phyloP scores from a whole-genome alignment of 2,113 vertebrate species.

The Triplophysa siluroides region DNA sequence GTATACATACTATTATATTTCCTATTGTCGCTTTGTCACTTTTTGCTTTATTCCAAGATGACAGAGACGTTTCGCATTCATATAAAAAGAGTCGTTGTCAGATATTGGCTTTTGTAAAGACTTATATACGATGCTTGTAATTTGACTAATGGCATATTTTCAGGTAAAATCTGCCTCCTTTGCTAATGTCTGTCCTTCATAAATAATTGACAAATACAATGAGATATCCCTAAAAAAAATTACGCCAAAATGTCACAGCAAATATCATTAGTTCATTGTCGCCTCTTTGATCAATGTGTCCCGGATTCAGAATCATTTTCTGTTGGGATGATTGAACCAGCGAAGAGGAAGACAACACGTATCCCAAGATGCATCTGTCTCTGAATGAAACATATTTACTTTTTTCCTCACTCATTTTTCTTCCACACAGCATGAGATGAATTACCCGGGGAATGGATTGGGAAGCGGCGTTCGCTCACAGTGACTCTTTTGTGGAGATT shows the following conservation, averaged over 20 bases:
- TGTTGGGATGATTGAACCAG: conserved; percentile 55
- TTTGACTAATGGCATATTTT: conserved; percentile 26
- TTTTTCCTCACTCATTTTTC: conserved; percentile 10
- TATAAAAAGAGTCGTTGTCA: no score
- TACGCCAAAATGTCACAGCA: background rate
- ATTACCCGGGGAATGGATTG: conserved; percentile 31
- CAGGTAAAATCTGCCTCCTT: background rate
- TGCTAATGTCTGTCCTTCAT: background rate
- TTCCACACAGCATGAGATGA: conserved; percentile 28
- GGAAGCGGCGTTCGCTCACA: background rate
- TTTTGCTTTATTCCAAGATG: no score
- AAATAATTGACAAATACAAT: background rate
- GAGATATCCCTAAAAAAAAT: conserved; percentile 7
- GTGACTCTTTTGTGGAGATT: conserved; percentile 2
- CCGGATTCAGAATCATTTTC: conserved; percentile 24
- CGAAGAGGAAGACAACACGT: conserved; percentile 4
- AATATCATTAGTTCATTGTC: conserved; percentile 17
- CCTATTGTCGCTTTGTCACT: no score
- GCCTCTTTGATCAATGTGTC: background rate
- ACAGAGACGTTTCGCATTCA: no score
- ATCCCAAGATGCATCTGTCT: conserved; percentile 22
- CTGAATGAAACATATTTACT: conserved; percentile 18
- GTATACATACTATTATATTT: no score
- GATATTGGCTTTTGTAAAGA: conserved; percentile 13
- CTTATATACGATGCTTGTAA: conserved; percentile 5